Conservation (phyloP, 2,797 vertebrate genomes). For the Xiphorhynchus erythropygius region DNA sequence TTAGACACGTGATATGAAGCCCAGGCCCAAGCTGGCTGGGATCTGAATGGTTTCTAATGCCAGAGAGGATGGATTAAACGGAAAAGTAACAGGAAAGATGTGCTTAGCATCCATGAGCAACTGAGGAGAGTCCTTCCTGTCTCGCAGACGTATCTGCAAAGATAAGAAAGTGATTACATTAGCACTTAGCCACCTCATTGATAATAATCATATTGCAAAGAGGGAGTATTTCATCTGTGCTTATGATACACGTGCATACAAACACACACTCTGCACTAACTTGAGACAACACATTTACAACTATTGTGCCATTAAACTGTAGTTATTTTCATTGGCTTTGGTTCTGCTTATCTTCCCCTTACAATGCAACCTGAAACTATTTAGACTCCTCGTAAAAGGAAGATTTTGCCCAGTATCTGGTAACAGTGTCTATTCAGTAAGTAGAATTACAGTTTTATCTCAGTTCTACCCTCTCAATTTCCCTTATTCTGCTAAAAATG, state of each 20-base stretch:
- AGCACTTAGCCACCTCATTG: neutral
- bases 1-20: slow-evolving; percentile 92
- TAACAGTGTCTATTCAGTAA: neutral
- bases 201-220: neutral
- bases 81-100: slow-evolving; percentile 97
- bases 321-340: neutral
- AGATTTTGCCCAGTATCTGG: neutral
- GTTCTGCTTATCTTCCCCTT: neutral
- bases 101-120: slow-evolving; percentile 97
- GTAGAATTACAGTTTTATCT: neutral
- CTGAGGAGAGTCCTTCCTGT: slow-evolving; percentile 93
- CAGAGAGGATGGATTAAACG: slow-evolving; percentile 93
- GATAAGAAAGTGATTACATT: slow-evolving; percentile 4
- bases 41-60: slow-evolving; percentile 98
- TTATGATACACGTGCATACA: fast-evolving
- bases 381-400: neutral
- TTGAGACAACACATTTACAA: neutral
- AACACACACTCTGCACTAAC: neutral
- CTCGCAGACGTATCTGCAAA: slow-evolving; percentile 89
- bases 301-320: neutral
- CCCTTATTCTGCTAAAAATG: neutral
- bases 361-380: neutral
- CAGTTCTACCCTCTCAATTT: neutral
- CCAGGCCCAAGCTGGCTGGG: slow-evolving; percentile 90
- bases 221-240: neutral